A percentile compares a stretch with the other conserved stretches of the same genome.
Evolutionary conservation across 2,797 vertebrate genomes (phyloP).

Genomic region (Squalus acanthias): DNA sequence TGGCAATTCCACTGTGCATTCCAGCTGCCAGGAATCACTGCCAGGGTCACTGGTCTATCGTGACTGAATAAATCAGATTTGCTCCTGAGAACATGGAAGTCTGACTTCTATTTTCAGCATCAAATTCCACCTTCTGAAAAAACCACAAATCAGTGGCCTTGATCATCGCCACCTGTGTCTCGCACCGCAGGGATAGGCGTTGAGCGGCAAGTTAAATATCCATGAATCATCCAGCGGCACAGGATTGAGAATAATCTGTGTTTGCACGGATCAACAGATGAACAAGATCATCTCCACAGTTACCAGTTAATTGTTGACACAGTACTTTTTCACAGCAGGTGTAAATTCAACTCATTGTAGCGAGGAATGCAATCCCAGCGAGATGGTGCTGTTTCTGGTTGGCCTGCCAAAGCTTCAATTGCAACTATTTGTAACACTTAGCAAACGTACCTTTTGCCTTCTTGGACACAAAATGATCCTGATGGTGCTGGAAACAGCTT

Average conservation of each 20-base stretch:
- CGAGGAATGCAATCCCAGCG: constrained; percentile 17
- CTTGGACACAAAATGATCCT: not conserved
- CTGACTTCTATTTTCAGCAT: not conserved
- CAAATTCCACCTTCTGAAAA: not conserved
- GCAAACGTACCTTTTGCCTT: not conserved
- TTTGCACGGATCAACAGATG: constrained; percentile 30
- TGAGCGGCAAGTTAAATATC: constrained; percentile 22
- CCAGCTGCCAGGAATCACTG: not conserved
- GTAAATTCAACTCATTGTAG: constrained; percentile 21
- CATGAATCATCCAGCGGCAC: not conserved
- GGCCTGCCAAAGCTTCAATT: not conserved
- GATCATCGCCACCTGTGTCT: not conserved
- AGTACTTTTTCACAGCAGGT: constrained; percentile 23
- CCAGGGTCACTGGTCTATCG: not conserved
- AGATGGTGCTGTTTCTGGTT: not conserved
- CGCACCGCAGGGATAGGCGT: not conserved
- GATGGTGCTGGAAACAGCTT: not conserved
- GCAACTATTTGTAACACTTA: not conserved
- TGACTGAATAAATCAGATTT: constrained; percentile 10
- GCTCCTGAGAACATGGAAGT: not conserved
- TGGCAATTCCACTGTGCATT: not conserved
- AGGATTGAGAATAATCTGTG: constrained; percentile 13
- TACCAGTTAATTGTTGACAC: constrained; percentile 34
- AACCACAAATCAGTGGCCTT: not conserved
- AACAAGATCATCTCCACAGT: constrained; percentile 23